These are phyloP conservation scores for Phengaris arion DNA, from an alignment of 2,888 invertebrate genomes.

Conservation along the genomic window DNA sequence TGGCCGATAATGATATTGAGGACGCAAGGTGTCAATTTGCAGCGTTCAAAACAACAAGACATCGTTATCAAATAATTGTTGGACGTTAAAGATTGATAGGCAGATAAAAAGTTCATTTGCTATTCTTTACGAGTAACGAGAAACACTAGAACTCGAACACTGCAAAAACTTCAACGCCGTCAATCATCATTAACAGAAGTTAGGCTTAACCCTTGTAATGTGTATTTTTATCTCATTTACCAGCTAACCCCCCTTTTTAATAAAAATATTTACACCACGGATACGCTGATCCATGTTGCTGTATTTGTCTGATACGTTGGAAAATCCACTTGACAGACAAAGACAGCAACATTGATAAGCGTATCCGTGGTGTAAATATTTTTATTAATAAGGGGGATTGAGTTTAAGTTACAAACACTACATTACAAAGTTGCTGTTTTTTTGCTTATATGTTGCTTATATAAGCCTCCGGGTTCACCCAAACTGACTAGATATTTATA, in stretches of 20 bases:
- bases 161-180: not conserved
- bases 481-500: constrained; percentile 22
- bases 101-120: constrained; percentile 5
- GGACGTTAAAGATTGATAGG: constrained; percentile 4
- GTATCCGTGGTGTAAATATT: too few relatives aligned
- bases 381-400: too few relatives aligned
- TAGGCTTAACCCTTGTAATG: too few relatives aligned
- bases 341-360: too few relatives aligned
- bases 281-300: too few relatives aligned
- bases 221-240: too few relatives aligned
- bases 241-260: too few relatives aligned
- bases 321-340: too few relatives aligned
- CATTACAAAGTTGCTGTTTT: not conserved
- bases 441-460: not conserved
- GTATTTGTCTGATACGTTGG: too few relatives aligned
- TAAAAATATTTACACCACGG: too few relatives aligned
- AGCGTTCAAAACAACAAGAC: not conserved
- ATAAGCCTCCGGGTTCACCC: not conserved
- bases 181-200: not conserved
- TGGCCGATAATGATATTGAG: not conserved
- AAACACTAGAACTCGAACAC: not conserved
- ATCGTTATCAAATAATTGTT: constrained; percentile 13
- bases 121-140: not conserved
- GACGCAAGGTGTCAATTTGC: constrained; percentile 1
- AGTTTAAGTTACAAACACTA: not conserved